phyloP scores from a whole-genome alignment of 2,113 vertebrate genomes.

The Camelus bactrianus region DNA sequence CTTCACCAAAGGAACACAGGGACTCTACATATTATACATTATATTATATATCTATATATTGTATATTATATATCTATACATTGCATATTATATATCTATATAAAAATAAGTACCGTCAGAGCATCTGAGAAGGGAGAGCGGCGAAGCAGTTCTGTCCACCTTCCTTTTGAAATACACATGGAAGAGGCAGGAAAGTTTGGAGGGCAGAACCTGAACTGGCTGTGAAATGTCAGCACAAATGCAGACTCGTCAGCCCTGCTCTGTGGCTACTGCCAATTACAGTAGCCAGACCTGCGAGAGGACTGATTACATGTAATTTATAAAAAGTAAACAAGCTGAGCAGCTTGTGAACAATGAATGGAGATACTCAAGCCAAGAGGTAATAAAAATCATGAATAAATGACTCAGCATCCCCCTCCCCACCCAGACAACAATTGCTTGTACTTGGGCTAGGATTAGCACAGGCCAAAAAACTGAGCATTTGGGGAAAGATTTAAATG shows the following conservation, averaged over 20 bases:
- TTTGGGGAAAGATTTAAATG: conserved; percentile 5
- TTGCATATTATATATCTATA: background rate
- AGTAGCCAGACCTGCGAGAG: conserved; percentile 77
- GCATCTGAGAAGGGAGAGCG: background rate
- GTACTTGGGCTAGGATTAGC: background rate
- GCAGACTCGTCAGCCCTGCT: conserved; percentile 67
- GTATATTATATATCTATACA: too few species aligned
- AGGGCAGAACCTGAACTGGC: background rate
- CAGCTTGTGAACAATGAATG: conserved; percentile 67
- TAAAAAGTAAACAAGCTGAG: conserved; percentile 80
- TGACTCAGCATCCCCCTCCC: conserved; percentile 68
- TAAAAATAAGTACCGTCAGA: background rate
- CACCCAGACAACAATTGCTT: conserved; percentile 63
- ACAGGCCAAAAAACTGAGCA: background rate
- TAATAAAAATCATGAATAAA: conserved; percentile 79
- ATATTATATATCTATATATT: too few species aligned
- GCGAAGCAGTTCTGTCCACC: background rate
- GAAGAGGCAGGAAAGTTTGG: background rate
- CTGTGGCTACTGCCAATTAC: conserved; percentile 74
- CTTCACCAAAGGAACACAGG: conserved; percentile 22
- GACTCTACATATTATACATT: background rate
- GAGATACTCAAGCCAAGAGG: conserved; percentile 70
- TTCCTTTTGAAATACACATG: conserved; percentile 14
- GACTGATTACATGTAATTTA: conserved; percentile 75
- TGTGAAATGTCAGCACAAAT: conserved; percentile 69